Base-by-base conservation (phyloP, 2,797 vertebrate genomes). In the Pipistrellus kuhlii region DNA sequence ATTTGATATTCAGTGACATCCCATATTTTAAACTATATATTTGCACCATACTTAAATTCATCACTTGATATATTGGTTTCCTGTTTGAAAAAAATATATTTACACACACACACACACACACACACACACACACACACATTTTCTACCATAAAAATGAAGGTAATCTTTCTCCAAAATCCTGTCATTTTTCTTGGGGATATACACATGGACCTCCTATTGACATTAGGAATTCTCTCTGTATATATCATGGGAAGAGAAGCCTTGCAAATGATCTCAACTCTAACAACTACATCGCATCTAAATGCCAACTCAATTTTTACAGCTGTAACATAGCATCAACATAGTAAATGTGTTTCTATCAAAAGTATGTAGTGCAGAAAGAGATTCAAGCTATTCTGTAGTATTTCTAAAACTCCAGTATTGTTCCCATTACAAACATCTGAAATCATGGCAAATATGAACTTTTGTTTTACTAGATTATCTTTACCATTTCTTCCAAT, bases 351-450 rank as follows among this genome's bases (percentile, higher is more conserved):
- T 92, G 94, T 97, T 95, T 97, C 95, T 95, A 95, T 96, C 94
- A 92, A 87, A 93, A 96, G 88, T 95, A 85, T 91, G 2, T 5
- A 97, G 94, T 97, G 94, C 86, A 95, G 88, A 97, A 94, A 93
- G 96, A 90, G 41, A 93, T 96, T 94, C 93, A 94, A 97, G 94
- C 86, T 96, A 94, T 88, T 95, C 97, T 69, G 90, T 91, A 94
- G 84, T 93, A 97, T 95, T 93, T 95, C 93, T 15, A 93, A 95
- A 96, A 97, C 92, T 97, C 95, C 95, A 98, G 96, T 85, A 97
- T 94, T 96, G 68, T 95, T 95, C 96, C 97, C 93, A 97, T 75
- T 96, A 97, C 77, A 96, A 92, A 95, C 86, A 93, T 76, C 89
- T 95, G 78, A 96, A 96, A 97, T 97, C 96, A 95, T 76, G 96